phyloP scores from a whole-genome alignment of 1,140 invertebrate genomes.

The Chelonus insularis region DNA sequence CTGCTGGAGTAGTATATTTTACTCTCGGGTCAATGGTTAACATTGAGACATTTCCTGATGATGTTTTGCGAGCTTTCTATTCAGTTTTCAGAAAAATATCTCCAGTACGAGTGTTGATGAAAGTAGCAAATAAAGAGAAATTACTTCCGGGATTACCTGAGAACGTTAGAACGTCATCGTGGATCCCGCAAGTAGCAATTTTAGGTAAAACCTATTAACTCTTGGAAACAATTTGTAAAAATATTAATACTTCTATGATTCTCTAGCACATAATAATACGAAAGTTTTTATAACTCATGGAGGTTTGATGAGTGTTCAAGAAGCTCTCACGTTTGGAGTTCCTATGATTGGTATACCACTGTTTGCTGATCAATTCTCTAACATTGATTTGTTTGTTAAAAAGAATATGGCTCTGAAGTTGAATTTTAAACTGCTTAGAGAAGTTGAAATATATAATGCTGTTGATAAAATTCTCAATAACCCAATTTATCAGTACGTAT shows the following conservation, averaged over 20 bases:
- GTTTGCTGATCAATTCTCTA: constrained; percentile 67
- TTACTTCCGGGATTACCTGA: constrained; percentile 56
- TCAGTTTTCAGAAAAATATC: constrained; percentile 40
- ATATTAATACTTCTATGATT: constrained; percentile 11
- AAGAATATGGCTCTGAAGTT: constrained; percentile 39
- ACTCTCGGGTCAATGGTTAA: constrained; percentile 73
- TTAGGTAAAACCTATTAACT: constrained; percentile 33
- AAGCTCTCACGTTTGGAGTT: constrained; percentile 71
- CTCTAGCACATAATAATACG: constrained; percentile 68
- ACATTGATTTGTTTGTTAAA: constrained; percentile 43
- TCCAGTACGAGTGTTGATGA: constrained; percentile 42
- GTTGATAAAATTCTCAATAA: constrained; percentile 45
- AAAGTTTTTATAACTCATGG: constrained; percentile 70
- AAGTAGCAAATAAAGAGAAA: constrained; percentile 43
- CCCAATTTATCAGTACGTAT: constrained; percentile 43
- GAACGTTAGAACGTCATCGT: constrained; percentile 66
- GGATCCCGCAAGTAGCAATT: constrained; percentile 67
- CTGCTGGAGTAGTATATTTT: constrained; percentile 72
- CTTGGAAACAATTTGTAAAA: too few species aligned
- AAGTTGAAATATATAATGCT: constrained; percentile 38
- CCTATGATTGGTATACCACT: constrained; percentile 72
- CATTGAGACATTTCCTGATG: constrained; percentile 62
- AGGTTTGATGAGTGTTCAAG: constrained; percentile 70
- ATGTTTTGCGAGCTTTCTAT: constrained; percentile 36
- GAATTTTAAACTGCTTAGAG: constrained; percentile 45